Evolutionary conservation across 2,797 vertebrate genomes (phyloP), one percentile per base, ranked within the genome.

Genomic region (Pangasius djambal): DNA sequence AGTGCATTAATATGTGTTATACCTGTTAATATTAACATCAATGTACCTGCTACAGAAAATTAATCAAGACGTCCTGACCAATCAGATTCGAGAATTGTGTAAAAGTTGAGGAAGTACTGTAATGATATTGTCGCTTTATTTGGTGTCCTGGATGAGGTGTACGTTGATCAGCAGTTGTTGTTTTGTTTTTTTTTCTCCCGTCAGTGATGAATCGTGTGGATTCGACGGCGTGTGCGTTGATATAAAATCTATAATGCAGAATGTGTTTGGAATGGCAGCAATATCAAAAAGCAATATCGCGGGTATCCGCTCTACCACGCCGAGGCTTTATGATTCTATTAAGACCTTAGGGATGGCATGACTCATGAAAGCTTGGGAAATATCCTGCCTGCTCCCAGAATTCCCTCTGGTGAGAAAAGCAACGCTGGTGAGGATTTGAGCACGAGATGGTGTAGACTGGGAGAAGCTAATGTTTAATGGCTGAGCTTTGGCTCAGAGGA

Each of bases 281-380:
- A 70, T 85, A 85, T 85, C 67, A 70, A 70, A 85, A 70, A 70
- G 67, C 65, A 85, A 85, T 72, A 85, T 85, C 50, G 25, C 48
- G 48, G 48, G 8, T 37, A 55, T 72, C 84, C 16, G 67, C 84
- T 85, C 67, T 22, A 70, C 15, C 82, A 31, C 28, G 1, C 16
- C 0, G 61, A 34, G 48, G 50, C 50, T 85, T 57, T 72, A 85
- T 57, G 67, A 85, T 55, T 72, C 67, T 57, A 57, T 85, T 55
- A 70, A 85, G 50, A 70, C 83, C 65, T 25, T 25, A 28, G 84
- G 37, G 67, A 72, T 34, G 31, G 20, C 25, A 15, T 72, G 63
- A 85, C 18, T 85, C 67, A 74, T 34, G 63, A 86, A 86, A 72
- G 67, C 84, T 55, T 70, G 40, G 79, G 82, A 83, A 83, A 63